These are phyloP conservation scores for Coturnix japonica DNA, from an alignment of 2,113 vertebrate genomes.

Conservation along the genomic window DNA sequence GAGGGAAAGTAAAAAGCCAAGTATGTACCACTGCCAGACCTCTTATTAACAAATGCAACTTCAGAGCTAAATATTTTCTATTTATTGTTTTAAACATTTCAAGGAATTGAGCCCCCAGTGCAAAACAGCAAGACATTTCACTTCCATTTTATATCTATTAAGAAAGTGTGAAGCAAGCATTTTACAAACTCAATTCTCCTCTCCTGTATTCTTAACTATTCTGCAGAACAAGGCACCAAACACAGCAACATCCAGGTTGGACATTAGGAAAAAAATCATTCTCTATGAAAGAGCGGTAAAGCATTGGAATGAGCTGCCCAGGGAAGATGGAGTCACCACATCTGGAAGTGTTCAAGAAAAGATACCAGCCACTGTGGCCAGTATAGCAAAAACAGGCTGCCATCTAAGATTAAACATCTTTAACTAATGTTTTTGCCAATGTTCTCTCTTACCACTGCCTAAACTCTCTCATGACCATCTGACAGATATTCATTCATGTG, in stretches of 20 bases:
- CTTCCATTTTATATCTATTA: background rate
- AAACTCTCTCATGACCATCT: background rate
- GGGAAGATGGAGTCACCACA: background rate
- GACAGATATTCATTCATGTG: background rate
- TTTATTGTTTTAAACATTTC: constrained; percentile 25
- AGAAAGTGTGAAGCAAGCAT: background rate
- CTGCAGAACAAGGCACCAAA: background rate
- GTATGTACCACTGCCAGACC: background rate
- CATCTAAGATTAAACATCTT: background rate
- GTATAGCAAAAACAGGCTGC: background rate
- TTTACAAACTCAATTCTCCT: constrained; percentile 5
- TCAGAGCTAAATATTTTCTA: constrained; percentile 8
- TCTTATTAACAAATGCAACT: constrained; percentile 36
- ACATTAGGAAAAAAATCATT: background rate
- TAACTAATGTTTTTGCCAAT: background rate
- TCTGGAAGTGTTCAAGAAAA: background rate
- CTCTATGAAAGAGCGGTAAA: background rate
- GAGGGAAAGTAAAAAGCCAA: constrained; percentile 20
- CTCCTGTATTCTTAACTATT: background rate
- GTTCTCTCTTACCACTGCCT: background rate
- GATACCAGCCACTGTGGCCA: background rate
- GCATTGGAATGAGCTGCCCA: background rate
- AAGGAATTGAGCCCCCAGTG: background rate
- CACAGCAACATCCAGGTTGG: background rate
- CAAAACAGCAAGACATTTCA: background rate